Base-by-base conservation (phyloP, 1,140 invertebrate species). In the Drosophila pectinifera region DNA sequence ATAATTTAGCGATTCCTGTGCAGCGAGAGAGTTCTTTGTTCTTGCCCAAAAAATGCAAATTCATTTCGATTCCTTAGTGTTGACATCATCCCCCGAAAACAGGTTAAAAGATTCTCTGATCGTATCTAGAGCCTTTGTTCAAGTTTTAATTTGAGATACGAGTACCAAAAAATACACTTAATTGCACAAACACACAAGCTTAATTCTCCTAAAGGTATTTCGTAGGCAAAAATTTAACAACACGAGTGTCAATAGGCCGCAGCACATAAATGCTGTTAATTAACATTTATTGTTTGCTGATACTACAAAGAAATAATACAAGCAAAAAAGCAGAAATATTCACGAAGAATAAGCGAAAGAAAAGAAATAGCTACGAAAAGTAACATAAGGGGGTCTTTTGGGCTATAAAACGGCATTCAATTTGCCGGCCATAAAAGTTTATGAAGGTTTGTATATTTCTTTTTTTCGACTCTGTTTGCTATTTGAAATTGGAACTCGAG, bases 261-360 rank as follows among this genome's bases (percentile, higher is more conserved):
- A 67, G 57, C 64, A 56, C 73, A 88, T 84, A 89, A 89, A 89
- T 72, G 81, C 70, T 78, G 78, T 88, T 89, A 89, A 89, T 89
- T 89, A 89, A 89, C 84, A 78, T 88, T 88, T 88, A 88, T 89
- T 88, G 84, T 88, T 89, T 77, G 67, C 76, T 65, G 72, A 83
- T 80, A 74, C 57, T 24, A 77, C 46, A 72, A 14, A 14, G 7
- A 8, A 42, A 39, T 73, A 45, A 70, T 22, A 61, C 51, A 68
- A 49, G 13, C 58, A 48, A 53, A 62, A 38, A 39, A 39, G n/a
- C n/a, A n/a, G 22, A 72, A 18, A 31, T 18, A 31, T 20, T 14
- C 8, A 51, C 18, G 13, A 51, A 20, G 11, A 7, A 28, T 28
- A 28, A 51, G 18, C 59, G 20, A 41, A 43, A 11, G 38, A 43